Base-by-base conservation (phyloP, 2,888 invertebrate genomes). In the Ochlodes sylvanus region DNA sequence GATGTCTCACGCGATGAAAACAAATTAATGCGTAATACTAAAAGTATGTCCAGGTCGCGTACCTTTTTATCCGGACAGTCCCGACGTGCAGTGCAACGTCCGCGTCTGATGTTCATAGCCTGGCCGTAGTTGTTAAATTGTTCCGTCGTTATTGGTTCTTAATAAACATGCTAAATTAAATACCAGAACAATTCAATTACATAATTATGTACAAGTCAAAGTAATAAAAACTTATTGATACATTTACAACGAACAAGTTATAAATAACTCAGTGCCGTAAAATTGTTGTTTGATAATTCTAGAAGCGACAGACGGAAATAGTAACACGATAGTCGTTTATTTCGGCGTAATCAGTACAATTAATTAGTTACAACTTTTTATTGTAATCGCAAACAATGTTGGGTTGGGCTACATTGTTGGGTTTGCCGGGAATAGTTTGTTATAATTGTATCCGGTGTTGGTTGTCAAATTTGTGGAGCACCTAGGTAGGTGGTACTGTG, bases 1-100 rank as follows among this genome's bases (percentile, higher is more conserved):
- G 62, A 62, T 62, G 38, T 38, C 50, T 38, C 62, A 62, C 62
- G 52, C 62, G 62, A 63, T 9, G 21, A 27, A 2, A 63, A 55
- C 55, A 19, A 63, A 32, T 34, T 32, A 32, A 50, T 55, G 63
- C 63, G 47, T 15, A 54, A 34, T 44, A 44, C 19, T 27, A 4
- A 32, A 17, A 47, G 15, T 47, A n/a, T n/a, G 44, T 7, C 17
- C 44, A 17, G 15, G 3, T 15, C 17, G 44, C 44, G 15, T 9
- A 2, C 17, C 1, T 17, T 17, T 47, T 47, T 47, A 47, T 9
- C 0, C 1, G 44, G 44, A 47, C 7, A 17, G 44, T 47, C 44
- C 17, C 17, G 9, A 47, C 0, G 17, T 12, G 17, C 17, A 3
- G 27, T 4, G 2, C 5, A 27, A 27, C 27, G 27, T 27, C 27